Conservation (phyloP, 2,797 vertebrate genomes). For the Oryzias sinensis region DNA sequence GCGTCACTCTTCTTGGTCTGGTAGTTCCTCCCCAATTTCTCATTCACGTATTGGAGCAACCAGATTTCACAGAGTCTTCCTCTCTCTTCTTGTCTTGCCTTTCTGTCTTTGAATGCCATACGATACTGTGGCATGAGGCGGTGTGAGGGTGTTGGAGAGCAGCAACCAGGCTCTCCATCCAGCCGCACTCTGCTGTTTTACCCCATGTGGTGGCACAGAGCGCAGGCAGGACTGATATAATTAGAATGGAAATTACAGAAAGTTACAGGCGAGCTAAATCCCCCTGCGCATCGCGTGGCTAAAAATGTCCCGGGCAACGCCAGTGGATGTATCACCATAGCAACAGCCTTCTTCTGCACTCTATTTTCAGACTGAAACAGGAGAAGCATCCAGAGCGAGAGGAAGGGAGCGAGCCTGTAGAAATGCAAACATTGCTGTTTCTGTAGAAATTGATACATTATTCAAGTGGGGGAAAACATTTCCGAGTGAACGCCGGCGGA, state of each 20-base stretch:
- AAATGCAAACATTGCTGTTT: conserved; percentile 80
- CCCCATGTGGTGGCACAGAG: conserved; percentile 69
- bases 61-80: conserved; percentile 19
- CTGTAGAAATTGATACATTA: conserved; percentile 77
- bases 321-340: conserved; percentile 85
- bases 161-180: conserved; percentile 55
- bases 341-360: conserved; percentile 83
- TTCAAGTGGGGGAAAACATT: conserved; percentile 74
- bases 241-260: conserved; percentile 84
- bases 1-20: conserved; percentile 35
- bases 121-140: conserved; percentile 49
- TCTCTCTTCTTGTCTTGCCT: conserved; percentile 10
- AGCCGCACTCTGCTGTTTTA: conserved; percentile 61
- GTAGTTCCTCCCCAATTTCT: conserved; percentile 28
- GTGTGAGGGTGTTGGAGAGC: conserved; percentile 59
- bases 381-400: conserved; percentile 69
- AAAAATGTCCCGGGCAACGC: conserved; percentile 84
- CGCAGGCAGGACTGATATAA: conserved; percentile 78
- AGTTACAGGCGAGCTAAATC: conserved; percentile 82
- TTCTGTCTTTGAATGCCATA: conserved; percentile 47
- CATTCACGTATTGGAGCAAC: conserved; percentile 30
- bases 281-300: conserved; percentile 78
- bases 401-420: conserved; percentile 43
- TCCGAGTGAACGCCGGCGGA: conserved; percentile 46
- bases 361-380: conserved; percentile 80